Evolutionary conservation across 2,888 invertebrate genomes (phyloP), one percentile per base, ranked within the genome.

Genomic region (Nebria salina): DNA sequence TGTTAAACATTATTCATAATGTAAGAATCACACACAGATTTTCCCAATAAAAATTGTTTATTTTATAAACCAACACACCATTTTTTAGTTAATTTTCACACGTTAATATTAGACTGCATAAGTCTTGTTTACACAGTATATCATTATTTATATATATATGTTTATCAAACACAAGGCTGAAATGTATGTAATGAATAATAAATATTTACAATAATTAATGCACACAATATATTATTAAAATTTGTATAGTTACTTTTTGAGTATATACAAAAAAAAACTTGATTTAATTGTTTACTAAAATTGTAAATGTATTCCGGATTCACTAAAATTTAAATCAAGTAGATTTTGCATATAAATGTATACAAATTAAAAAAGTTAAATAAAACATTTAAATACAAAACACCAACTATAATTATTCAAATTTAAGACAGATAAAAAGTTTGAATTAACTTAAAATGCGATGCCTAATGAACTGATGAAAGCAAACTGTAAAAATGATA

Each of bases 81-180:
- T 34, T 73, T 11, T 20, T 54, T 78, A 34, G 65, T 78, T 73
- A 78, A 73, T 78, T 72, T 65, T 65, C 78, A 78, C 78, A 73
- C 73, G 65, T 72, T 76, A 70, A 76, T 76, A 66, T 68, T 20
- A 66, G 41, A 66, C 76, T 76, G 76, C 76, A 68, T 76, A 65
- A 76, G 76, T 76, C 76, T 42, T 68, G 68, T 76, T 65, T 76
- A 66, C 76, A 76, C 76, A 76, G 76, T 76, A 76, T n/a, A 65
- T 68, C 70, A 70, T 76, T 70, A 68, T 42, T 43, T 70, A 76
- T 76, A 76, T 70, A 68, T 68, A 70, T 76, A 76, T 70, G 42
- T 73, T 15, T 78, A 78, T 78, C 74, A 75, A 75, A 82, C 77
- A 82, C 82, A 82, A 82, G 82, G 82, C 82, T 82, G 82, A 82